Evolutionary conservation across 1,140 invertebrate species (phyloP).

Genomic region (Hesperophylax magnus): DNA sequence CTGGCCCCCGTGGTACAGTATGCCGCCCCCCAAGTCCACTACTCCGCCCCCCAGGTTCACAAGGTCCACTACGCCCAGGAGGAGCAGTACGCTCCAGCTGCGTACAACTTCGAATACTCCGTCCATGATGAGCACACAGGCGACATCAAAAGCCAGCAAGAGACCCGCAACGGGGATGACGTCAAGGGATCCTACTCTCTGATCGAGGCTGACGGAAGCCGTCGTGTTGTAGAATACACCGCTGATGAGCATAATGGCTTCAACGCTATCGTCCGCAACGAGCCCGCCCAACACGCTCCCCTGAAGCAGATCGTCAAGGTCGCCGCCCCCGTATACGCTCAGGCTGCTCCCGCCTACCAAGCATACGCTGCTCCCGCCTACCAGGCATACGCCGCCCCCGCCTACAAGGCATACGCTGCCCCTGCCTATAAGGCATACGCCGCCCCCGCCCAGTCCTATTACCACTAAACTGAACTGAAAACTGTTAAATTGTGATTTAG

Average conservation of each 20-base stretch:
- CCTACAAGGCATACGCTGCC: too few species aligned
- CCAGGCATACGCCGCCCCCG: conserved; percentile 34
- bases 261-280: conserved; percentile 76
- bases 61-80: conserved; percentile 38
- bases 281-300: conserved; percentile 64
- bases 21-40: conserved; percentile 18
- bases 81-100: conserved; percentile 60
- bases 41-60: conserved; percentile 34
- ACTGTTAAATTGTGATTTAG: neutral
- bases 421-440: conserved; percentile 19
- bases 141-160: conserved; percentile 74
- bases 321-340: conserved; percentile 55
- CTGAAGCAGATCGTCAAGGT: conserved; percentile 63
- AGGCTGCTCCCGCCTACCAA: conserved; percentile 60
- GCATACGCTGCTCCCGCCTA: conserved; percentile 41
- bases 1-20: conserved; percentile 4
- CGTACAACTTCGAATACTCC: conserved; percentile 66
- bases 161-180: conserved; percentile 72
- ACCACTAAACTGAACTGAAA: conserved; percentile 13
- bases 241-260: conserved; percentile 81
- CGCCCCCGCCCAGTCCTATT: conserved; percentile 41
- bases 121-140: conserved; percentile 72
- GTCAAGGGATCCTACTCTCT: conserved; percentile 74
- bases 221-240: conserved; percentile 80
- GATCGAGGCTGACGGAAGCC: conserved; percentile 76